These are phyloP conservation scores for Plagodis dolabraria DNA, from an alignment of 2,888 invertebrate genomes.

Conservation along the genomic window DNA sequence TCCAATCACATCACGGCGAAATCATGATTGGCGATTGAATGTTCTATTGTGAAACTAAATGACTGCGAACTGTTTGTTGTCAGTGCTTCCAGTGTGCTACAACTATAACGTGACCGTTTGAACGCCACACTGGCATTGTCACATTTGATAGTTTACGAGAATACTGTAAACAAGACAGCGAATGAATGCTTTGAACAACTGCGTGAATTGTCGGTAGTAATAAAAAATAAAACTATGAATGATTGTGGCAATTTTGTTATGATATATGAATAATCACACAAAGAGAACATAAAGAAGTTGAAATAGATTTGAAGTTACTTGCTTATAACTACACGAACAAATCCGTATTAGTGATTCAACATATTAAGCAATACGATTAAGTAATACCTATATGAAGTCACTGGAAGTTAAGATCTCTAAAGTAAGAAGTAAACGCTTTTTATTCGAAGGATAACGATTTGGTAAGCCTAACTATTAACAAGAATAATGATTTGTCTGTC, in stretches of 20 bases:
- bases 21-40: constrained; percentile 63
- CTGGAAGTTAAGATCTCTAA: no score
- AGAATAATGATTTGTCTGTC: no score
- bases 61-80: constrained; percentile 43
- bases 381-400: no score
- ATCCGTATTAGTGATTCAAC: no score
- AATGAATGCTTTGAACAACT: constrained; percentile 15
- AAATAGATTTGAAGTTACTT: no score
- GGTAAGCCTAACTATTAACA: no score
- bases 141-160: constrained; percentile 6
- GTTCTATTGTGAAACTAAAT: constrained; percentile 73
- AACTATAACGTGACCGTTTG: constrained; percentile 46
- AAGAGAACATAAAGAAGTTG: no score
- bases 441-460: no score
- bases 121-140: constrained; percentile 31
- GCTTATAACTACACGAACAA: no score
- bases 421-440: no score
- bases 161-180: constrained; percentile 26
- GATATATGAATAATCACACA: not conserved
- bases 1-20: constrained; percentile 63
- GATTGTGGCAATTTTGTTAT: not conserved
- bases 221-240: not conserved
- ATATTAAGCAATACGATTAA: no score
- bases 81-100: constrained; percentile 35
- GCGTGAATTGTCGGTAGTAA: not conserved